A percentile compares a stretch with the other conserved stretches of the same genome.
phyloP scores from a whole-genome alignment of 2,797 vertebrate species.

The Tapirus indicus region DNA sequence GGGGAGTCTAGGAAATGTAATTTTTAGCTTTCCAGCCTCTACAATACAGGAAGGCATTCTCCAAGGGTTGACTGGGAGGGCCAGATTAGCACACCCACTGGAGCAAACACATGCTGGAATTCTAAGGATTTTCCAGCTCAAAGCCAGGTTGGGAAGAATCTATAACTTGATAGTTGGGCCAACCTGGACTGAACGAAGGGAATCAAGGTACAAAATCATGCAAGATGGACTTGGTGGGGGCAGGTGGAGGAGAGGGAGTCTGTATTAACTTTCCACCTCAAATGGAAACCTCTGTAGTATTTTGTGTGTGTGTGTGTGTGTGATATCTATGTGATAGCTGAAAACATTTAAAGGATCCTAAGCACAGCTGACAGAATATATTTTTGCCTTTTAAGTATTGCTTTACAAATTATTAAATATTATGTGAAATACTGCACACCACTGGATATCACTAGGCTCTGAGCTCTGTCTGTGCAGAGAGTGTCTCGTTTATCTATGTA shows the following conservation, averaged over 20 bases:
- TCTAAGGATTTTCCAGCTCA: neutral
- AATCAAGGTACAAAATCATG: neutral
- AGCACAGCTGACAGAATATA: neutral
- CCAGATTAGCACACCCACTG: neutral
- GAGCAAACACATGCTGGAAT: neutral
- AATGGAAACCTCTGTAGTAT: neutral
- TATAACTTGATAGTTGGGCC: neutral
- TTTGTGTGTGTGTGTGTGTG: neutral
- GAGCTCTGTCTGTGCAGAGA: neutral
- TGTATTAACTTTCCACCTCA: neutral
- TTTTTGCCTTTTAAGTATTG: neutral
- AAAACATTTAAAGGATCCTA: neutral
- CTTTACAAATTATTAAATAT: neutral
- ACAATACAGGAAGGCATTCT: neutral
- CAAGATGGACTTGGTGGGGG: neutral
- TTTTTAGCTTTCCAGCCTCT: neutral
- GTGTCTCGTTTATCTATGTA: neutral
- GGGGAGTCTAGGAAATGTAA: neutral
- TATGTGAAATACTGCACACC: neutral
- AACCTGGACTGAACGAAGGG: neutral
- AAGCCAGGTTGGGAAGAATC: neutral
- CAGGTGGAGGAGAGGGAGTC: neutral
- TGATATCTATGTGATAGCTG: neutral
- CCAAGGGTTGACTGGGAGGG: neutral
- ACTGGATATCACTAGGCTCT: neutral